Percentiles rank a stretch among this genome's conserved stretches.
These are phyloP conservation scores for Leptosomus discolor DNA, from an alignment of 2,113 vertebrate genomes.

Conservation along the genomic window DNA sequence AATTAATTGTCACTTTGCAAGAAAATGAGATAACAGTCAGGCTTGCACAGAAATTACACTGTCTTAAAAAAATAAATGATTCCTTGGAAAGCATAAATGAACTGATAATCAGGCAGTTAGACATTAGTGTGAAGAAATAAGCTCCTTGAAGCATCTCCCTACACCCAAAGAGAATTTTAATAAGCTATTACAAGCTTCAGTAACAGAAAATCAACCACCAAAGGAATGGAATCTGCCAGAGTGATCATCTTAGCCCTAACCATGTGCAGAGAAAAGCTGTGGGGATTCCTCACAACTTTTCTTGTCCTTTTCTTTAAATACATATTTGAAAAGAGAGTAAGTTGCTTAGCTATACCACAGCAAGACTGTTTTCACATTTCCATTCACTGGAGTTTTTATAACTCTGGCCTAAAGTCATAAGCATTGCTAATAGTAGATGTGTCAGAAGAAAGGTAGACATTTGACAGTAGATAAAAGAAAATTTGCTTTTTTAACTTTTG, in stretches of 20 bases:
- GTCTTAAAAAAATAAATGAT: slow-evolving; percentile 50
- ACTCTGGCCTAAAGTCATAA: neutral
- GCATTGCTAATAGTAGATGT: neutral
- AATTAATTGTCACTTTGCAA: slow-evolving; percentile 67
- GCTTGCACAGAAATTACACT: slow-evolving; percentile 58
- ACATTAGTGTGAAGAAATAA: slow-evolving; percentile 19
- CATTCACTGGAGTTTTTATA: neutral
- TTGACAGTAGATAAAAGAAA: neutral
- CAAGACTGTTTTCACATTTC: neutral
- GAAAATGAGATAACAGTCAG: slow-evolving; percentile 58
- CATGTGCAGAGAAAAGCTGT: neutral
- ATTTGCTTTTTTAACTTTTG: neutral
- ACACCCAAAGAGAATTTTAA: slow-evolving; percentile 47
- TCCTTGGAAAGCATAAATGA: slow-evolving; percentile 58
- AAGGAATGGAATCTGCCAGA: slow-evolving; percentile 25
- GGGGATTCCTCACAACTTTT: neutral
- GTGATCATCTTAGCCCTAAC: neutral
- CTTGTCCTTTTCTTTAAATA: slow-evolving; percentile 3
- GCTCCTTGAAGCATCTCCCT: slow-evolving; percentile 43
- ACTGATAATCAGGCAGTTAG: slow-evolving; percentile 58
- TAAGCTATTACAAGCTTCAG: slow-evolving; percentile 19
- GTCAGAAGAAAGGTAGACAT: neutral
- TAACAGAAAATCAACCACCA: slow-evolving; percentile 16
- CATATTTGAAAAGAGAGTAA: slow-evolving; percentile 33
- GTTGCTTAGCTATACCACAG: neutral